A percentile compares a stretch with the other conserved stretches of the same genome.
Conservation (phyloP, 2,888 invertebrate species). For the Cheilosia urbana region DNA sequence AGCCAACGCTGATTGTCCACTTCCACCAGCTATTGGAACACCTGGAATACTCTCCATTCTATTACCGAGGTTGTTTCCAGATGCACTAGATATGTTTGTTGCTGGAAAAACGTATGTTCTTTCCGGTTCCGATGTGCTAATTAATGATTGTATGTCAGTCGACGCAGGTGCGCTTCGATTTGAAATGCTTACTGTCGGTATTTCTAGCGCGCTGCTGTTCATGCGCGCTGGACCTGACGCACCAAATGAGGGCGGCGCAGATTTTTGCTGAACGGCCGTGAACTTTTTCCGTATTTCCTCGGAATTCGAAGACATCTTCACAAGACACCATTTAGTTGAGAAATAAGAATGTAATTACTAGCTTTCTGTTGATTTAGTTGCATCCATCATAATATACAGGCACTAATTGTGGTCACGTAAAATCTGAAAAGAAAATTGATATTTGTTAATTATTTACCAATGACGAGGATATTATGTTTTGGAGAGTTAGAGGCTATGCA, state of each 20-base stretch:
- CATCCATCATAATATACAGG: conserved; percentile 18
- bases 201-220: conserved; percentile 72
- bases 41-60: conserved; percentile 78
- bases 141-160: conserved; percentile 71
- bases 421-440: conserved; percentile 49
- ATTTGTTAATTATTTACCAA: background rate
- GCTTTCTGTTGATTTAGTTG: background rate
- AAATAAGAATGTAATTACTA: conserved; percentile 1
- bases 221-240: conserved; percentile 52
- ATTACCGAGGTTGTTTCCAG: conserved; percentile 76
- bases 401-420: conserved; percentile 34
- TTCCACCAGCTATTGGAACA: conserved; percentile 75
- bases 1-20: conserved; percentile 61
- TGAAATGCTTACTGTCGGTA: conserved; percentile 65
- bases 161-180: conserved; percentile 72
- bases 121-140: conserved; percentile 80
- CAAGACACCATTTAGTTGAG: conserved; percentile 81
- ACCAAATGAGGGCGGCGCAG: conserved; percentile 80
- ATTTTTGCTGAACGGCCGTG: conserved; percentile 81
- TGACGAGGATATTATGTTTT: no score
- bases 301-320: conserved; percentile 83
- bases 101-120: conserved; percentile 83
- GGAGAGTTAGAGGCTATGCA: no score
- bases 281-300: conserved; percentile 84
- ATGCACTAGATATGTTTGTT: conserved; percentile 77